Base-by-base conservation (phyloP, 2,888 invertebrate species). In the Resseliella maxima region DNA sequence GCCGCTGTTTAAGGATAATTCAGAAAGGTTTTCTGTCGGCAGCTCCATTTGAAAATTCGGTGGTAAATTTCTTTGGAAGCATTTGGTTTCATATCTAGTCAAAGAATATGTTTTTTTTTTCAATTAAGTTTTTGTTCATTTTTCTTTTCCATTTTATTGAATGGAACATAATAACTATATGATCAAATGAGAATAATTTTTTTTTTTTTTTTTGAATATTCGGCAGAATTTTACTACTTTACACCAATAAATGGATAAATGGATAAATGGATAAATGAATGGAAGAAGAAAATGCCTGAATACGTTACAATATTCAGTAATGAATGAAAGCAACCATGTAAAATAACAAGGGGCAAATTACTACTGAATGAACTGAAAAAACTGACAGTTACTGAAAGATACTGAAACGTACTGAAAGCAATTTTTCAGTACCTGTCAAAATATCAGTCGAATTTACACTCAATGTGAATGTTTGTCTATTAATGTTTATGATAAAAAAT, bases 31-130 rank as follows among this genome's bases (percentile, higher is more conserved):
- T 83, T 83, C 83, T 38, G 83, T 83, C 38, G 83, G 83, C 83
- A 83, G 21, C 36, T 83, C 83, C 83, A 83, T 83, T 83, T 83
- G 83, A 38, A 38, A 38, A 38, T 38, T 83, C 38, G 83, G 83
- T 24, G 83, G 38, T 83, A 83, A 83, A 83, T 83, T 83, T 83
- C 83, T 83, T 83, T 83, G 83, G 83, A 83, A 83, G 83, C 83
- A 83, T 83, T 83, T 83, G 83, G 83, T 83, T 83, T 83, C 83
- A 83, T 83, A 83, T 83, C 83, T 83, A 83, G n/a, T 83, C 24
- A 38, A 83, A 38, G 83, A 83, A 83, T 83, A 36, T 81, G 1
- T 35, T 83, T 8, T 2, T 38, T 83, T 38, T n/a, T 15, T 83
- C 83, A 38, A 83, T 38, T 27, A 64, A n/a, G 5, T 41, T 41